These are phyloP conservation scores for Tinamus major DNA, from an alignment of 2,797 vertebrate species.

Conservation along the genomic window DNA sequence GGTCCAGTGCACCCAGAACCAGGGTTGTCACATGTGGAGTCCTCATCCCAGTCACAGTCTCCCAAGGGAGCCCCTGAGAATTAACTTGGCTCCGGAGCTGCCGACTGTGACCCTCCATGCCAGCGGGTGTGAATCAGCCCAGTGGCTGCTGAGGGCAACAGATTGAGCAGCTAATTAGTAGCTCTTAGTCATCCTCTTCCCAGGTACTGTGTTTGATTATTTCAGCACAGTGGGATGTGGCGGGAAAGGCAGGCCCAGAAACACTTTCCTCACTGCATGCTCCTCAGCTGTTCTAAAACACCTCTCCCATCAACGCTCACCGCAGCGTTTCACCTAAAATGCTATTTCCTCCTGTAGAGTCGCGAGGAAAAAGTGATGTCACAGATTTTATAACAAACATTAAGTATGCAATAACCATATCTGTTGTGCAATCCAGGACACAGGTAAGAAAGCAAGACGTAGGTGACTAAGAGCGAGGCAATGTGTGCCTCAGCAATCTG, in stretches of 20 bases:
- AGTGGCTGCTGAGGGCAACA: conserved; percentile 53
- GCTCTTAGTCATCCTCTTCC: conserved; percentile 67
- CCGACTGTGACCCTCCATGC: background rate
- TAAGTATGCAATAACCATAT: conserved; percentile 45
- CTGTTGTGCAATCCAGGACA: conserved; percentile 31
- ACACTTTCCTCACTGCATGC: conserved; percentile 58
- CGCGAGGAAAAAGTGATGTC: conserved; percentile 62
- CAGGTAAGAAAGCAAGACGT: conserved; percentile 38
- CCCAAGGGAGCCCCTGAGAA: background rate
- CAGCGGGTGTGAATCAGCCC: conserved; percentile 35
- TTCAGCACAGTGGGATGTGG: conserved; percentile 74
- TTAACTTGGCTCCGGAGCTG: background rate
- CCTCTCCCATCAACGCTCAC: conserved; percentile 64
- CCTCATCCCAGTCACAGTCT: background rate
- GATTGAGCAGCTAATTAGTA: conserved; percentile 63
- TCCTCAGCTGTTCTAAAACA: conserved; percentile 68
- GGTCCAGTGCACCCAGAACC: background rate
- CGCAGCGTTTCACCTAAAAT: conserved; percentile 57
- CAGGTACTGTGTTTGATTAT: conserved; percentile 54
- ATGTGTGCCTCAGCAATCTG: background rate
- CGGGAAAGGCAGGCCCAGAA: conserved; percentile 67
- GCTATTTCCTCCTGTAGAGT: conserved; percentile 58
- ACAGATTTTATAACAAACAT: conserved; percentile 67
- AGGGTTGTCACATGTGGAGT: background rate
- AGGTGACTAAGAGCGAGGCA: background rate